Base-by-base conservation (phyloP, 2,888 invertebrate species). In the Nephrotoma appendiculata region DNA sequence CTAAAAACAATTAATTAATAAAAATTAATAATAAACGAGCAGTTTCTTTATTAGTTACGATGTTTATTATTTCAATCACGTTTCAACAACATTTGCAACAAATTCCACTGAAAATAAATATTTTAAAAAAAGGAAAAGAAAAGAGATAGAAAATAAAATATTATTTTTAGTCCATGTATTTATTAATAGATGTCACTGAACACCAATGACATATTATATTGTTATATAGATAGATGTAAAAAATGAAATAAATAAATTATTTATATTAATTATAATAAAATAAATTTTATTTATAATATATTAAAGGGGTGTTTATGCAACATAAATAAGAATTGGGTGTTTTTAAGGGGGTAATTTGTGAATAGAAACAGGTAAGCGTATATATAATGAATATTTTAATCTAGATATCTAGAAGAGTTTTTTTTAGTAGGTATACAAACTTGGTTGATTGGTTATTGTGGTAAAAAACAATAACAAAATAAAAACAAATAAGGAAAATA, bases 1-100 rank as follows among this genome's bases (percentile, higher is more conserved):
- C 71, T 71, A 71, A 71, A 31, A 71, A 71, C 31, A 71, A 31
- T 71, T 71, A 31, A 71, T 71, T 71, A 71, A 71, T 71, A 71
- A 71, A 57, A 57, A 19, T 57, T 57, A 15, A 57, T 57, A 71
- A 31, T 31, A 71, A 31, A 71, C 71, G 71, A 71, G 71, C 71
- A 31, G 31, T 31, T 71, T 57, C 41, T 84, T 84, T 42, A 84
- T 42, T 84, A 12, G n/a, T 48, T 0, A 42, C 42, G 43, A 12
- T 31, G 31, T 84, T 41, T 83, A 83, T 41, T 83, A 83, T 5
- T 83, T 41, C 41, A 48, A 41, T 83, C 41, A 84, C 41, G 42
- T 42, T 84, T 84, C 84, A 84, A 41, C 84, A 84, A 84, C 84
- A 84, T 84, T 84, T 84, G 84, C 84, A 84, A 84, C 84, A 84